Base-by-base conservation (phyloP, 2,113 vertebrate species). In the Oreochromis aureus region DNA sequence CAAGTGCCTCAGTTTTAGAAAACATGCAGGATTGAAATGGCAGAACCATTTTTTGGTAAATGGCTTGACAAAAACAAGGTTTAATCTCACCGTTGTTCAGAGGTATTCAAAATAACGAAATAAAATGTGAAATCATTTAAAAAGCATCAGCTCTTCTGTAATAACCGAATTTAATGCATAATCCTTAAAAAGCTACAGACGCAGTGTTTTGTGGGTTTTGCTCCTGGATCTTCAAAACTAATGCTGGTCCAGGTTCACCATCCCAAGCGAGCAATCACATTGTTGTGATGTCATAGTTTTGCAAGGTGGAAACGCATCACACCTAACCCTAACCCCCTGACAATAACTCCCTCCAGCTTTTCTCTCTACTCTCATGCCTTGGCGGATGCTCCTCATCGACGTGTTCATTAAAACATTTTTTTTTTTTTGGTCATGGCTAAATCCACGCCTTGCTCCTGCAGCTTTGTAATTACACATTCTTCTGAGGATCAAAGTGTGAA, bases 381-480 rank as follows among this genome's bases (percentile, higher is more conserved):
- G 41, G 58, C 7, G n/a, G 41, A 66, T 22, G 71, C 79, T 83
- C 44, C 32, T 84, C 87, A 66, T 89, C 53, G 54, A 46, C 80
- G 5, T 54, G 34, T 91, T 93, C 87, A 81, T 94, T 91, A 88
- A 88, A 85, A 51, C 58, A 3, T 36, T 27, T 10, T 81, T 27
- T 10, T 22, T 81, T 13, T 78, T 86, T 86, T 53, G 59, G 88
- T 93, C 88, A 87, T 78, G 46, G 89, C 84, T 86, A 84, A 93
- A 92, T 89, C 91, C 91, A 41, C 78, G 56, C 73, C 46, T 46
- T 88, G 80, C 84, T 94, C 89, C 80, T 66, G 83, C 82, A 89
- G 90, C 89, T 91, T 87, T 88, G 85, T 95, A 95, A 95, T 96
- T 93, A 94, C 90, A 86, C 88, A 90, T 96, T 95, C 86, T 94